Base-by-base conservation (phyloP, 2,888 invertebrate species). In the Cerastis leucographa region DNA sequence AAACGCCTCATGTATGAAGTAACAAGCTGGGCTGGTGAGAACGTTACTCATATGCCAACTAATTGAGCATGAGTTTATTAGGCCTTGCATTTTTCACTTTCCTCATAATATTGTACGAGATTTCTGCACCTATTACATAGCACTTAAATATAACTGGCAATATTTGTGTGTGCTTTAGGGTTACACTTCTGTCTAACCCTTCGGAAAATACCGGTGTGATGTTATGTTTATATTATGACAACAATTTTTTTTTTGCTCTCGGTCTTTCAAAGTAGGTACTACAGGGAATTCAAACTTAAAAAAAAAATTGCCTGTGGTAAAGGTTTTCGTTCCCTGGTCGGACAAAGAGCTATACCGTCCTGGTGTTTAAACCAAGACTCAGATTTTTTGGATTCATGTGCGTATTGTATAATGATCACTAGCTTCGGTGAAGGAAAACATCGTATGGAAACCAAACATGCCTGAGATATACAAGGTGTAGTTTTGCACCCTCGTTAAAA, bases 41-140 rank as follows among this genome's bases (percentile, higher is more conserved):
- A 54, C 5, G 29, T 54, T 54, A 71, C 72, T 46, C n/a, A 54
- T n/a, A 64, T 14, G n/a, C 5, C 5, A 56, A 49, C 54, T 49
- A 49, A 80, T 80, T 54, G 54, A 17, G n/a, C 19, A 62, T 46
- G 17, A 22, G 46, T 46, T 49, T 14, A 29, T 14, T 25, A 49
- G 22, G 40, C 59, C 19, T 70, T 54, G 70, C 1, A n/a, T n/a
- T 42, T 62, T 1, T n/a, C n/a, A 62, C 14, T 12, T 40, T n/a
- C 40, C 22, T 1, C 2, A 22, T 19, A 19, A 61, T 0, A 35
- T 19, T 35, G 11, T 5, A 35, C 12, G 12, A 54, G 2, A 29
- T 19, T 61, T 35, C 19, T 61, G 35, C 35, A 35, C 9, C 11
- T n/a, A 12, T n/a, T 29, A 29, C 14, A 56, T 8, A 17, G 17